Percentiles rank a stretch among this genome's conserved stretches.
These are phyloP conservation scores for Eumeta japonica DNA, from an alignment of 1,140 invertebrate species.

Conservation along the genomic window DNA sequence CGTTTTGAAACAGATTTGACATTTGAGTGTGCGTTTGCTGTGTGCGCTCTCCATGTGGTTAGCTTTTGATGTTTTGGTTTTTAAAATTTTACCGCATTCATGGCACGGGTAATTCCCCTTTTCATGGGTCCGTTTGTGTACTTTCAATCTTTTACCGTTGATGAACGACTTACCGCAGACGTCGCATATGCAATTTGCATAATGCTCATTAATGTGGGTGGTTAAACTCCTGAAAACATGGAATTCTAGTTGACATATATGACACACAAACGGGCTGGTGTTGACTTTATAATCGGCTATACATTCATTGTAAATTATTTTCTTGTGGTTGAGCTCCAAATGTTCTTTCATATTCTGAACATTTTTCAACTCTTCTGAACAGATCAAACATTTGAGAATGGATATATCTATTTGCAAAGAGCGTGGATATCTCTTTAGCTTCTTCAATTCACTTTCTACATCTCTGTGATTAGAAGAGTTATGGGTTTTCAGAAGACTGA, in stretches of 20 bases:
- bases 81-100: constrained; percentile 36
- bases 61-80: constrained; percentile 33
- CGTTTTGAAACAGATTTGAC: constrained; percentile 41
- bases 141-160: constrained; percentile 38
- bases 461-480: constrained; percentile 19
- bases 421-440: constrained; percentile 37
- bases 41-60: constrained; percentile 45
- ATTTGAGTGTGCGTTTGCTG: constrained; percentile 34
- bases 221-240: constrained; percentile 42
- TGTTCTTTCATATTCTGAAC: constrained; percentile 28
- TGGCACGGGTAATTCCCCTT: constrained; percentile 29
- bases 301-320: constrained; percentile 36
- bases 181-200: constrained; percentile 45
- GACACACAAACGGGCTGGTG: constrained; percentile 31
- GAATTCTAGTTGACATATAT: constrained; percentile 34
- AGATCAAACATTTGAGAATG: constrained; percentile 34
- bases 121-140: constrained; percentile 39
- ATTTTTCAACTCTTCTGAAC: constrained; percentile 30
- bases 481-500: constrained; percentile 26
- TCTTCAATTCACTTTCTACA: constrained; percentile 33
- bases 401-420: constrained; percentile 47
- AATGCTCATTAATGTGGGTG: constrained; percentile 41
- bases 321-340: constrained; percentile 28
- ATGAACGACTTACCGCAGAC: constrained; percentile 43
- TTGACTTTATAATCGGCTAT: constrained; percentile 44